Evolutionary conservation across 2,888 invertebrate species (phyloP).

Genomic region (Tipula confusa): DNA sequence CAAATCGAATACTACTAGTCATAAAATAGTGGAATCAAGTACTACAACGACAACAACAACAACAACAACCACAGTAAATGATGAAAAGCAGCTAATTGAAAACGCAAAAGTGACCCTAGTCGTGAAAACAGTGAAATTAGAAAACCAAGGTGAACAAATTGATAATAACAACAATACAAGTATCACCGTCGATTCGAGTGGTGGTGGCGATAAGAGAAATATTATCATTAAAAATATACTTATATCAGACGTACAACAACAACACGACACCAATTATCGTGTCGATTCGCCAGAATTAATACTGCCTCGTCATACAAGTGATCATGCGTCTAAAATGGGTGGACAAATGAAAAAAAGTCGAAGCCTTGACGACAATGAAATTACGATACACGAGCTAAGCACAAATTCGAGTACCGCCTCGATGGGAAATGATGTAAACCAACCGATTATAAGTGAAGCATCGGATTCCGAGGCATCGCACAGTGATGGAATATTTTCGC

Average conservation of each 20-base stretch:
- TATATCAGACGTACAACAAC: background rate
- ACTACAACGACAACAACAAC: background rate
- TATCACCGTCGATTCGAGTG: background rate
- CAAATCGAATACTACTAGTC: background rate
- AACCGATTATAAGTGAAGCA: slow-evolving; percentile 59
- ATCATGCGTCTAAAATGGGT: background rate
- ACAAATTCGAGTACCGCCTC: slow-evolving; percentile 42
- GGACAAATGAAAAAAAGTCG: slow-evolving; percentile 35
- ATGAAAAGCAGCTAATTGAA: background rate
- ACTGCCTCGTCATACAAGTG: background rate
- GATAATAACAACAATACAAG: background rate
- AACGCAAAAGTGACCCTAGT: background rate
- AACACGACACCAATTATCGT: slow-evolving; percentile 33
- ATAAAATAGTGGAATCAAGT: background rate
- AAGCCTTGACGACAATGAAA: slow-evolving; percentile 36
- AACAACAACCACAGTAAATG: background rate
- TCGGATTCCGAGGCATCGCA: slow-evolving; percentile 60
- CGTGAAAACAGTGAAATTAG: slow-evolving; percentile 27
- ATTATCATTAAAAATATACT: background rate
- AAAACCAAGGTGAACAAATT: background rate
- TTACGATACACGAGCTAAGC: slow-evolving; percentile 46
- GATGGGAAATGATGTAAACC: slow-evolving; percentile 48
- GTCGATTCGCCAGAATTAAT: slow-evolving; percentile 37
- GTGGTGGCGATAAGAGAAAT: background rate
- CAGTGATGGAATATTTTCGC: slow-evolving; percentile 42